Evolutionary conservation across 2,797 vertebrate genomes (phyloP), one percentile per base, ranked within the genome.

Genomic region (Megaceryle alcyon): DNA sequence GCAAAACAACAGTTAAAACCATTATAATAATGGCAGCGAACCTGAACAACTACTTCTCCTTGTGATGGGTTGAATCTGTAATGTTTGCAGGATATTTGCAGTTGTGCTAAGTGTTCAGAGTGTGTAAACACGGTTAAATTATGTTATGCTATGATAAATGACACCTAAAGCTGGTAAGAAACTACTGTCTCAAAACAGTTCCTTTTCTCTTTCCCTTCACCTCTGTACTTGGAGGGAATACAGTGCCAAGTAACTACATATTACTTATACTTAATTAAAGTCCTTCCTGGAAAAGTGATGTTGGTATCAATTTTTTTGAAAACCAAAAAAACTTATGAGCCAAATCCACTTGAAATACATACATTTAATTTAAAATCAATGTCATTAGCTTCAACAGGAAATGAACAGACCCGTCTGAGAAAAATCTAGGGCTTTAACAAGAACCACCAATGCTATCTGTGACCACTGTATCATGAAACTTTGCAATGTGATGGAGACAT

Each of bases 221-320:
- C 15, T 73, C 75, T 88, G 59, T 82, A 77, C 64, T 88, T 12
- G 64, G 88, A 88, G 86, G 81, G 61, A 89, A 93, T n/a, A 82
- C n/a, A 80, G 13, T 46, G 20, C 75, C 68, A 51, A 82, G 29
- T 53, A 82, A 53, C 33, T 64, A 46, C n/a, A 6, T 68, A 66
- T 43, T 88, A 65, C 65, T 88, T 93, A 85, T 65, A 56, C 23
- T 73, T 87, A 68, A 95, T 93, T 96, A 96, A 96, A 97, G 44
- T 28, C 51, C 16, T 93, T 87, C 79, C 78, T 91, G 83, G 13
- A 92, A 89, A 94, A 94, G 53, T 22, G 43, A 85, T 8, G 51
- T 73, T 51, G 48, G 44, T 86, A 95, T 64, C 17, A 29, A 48
- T 80, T 39, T 57, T 57, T 53, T 92, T 82, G 57, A 7, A 4